Base-by-base conservation (phyloP, 2,888 invertebrate genomes). In the Scelioninae gen. 2 region DNA sequence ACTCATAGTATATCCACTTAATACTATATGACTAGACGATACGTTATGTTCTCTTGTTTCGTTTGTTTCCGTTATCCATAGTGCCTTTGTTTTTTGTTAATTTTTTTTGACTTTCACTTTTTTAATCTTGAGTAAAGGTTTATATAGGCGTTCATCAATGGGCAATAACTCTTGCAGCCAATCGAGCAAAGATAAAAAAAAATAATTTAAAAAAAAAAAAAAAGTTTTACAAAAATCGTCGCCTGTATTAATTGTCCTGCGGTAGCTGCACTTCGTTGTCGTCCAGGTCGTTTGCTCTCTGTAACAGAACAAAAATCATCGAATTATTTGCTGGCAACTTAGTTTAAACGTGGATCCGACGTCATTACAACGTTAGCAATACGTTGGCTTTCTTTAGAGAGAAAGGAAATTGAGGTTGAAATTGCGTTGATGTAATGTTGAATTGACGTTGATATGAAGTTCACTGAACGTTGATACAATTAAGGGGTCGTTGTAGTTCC, bases 21-120 rank as follows among this genome's bases (percentile, higher is more conserved):
- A 80, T 77, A 77, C 78, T 80, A 79, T 81, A 78, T 82, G 82
- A 82, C 82, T 82, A 82, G 82, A 82, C 79, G 77, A 79, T 76
- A 79, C 77, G 79, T 79, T 78, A 76, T 74, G 76, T 75, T 77
- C 68, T 71, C 64, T 64, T 58, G 31, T 45, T 76, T 43, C 64
- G 55, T 71, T 65, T 19, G 28, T 67, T 58, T 15, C 19, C 15
- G 19, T 67, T 35, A 37, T 18, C 11, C n/a, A 6, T 33, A 3
- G 3, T 18, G 11, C 46, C 13, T 28, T 58, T 22, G 33, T 25
- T 5, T 6, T 15, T 35, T 16, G 3, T 1, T 45, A 11, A 35
- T 45, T 53, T 50, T 19, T 11, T 45, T 55, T 19, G 25, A 6
- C 3, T 28, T 53, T 37, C 6, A 11, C 2, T 48, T 7, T 35